Conservation (phyloP, 2,113 vertebrate genomes). For the Callaeas wilsoni region DNA sequence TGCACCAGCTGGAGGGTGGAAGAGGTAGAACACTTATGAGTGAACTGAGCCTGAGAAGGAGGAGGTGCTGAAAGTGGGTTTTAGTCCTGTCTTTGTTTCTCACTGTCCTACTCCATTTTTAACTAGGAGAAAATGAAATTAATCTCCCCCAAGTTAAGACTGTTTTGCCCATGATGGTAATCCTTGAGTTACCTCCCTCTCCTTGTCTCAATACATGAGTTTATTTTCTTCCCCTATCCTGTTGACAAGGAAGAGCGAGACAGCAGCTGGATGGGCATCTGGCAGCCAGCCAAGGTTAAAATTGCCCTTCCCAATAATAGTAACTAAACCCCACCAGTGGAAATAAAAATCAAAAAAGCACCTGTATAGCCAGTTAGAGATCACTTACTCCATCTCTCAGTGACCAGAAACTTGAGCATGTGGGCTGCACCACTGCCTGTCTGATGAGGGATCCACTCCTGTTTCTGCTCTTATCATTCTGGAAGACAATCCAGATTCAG, state of each 20-base stretch:
- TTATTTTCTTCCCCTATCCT: not conserved
- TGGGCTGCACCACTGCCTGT: not conserved
- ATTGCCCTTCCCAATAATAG: fast-evolving
- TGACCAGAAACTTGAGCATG: not conserved
- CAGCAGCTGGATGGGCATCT: fast-evolving
- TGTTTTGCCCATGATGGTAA: not conserved
- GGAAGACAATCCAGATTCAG: not conserved
- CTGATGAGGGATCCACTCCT: not conserved
- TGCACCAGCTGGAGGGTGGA: fast-evolving
- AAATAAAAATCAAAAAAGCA: not conserved
- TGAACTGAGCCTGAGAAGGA: not conserved
- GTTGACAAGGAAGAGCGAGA: not conserved
- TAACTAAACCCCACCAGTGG: not conserved
- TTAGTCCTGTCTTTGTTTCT: not conserved
- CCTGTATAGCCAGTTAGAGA: fast-evolving
- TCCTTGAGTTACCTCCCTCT: not conserved
- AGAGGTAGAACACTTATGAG: not conserved
- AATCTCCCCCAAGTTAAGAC: not conserved
- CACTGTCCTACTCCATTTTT: not conserved
- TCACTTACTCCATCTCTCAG: not conserved
- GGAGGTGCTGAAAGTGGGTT: not conserved
- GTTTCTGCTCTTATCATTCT: not conserved
- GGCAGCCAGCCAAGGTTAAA: not conserved
- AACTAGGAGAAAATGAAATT: not conserved
- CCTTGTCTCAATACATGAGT: not conserved